Base-by-base conservation (phyloP, 2,113 vertebrate species). In the Phalacrocorax carbo region DNA sequence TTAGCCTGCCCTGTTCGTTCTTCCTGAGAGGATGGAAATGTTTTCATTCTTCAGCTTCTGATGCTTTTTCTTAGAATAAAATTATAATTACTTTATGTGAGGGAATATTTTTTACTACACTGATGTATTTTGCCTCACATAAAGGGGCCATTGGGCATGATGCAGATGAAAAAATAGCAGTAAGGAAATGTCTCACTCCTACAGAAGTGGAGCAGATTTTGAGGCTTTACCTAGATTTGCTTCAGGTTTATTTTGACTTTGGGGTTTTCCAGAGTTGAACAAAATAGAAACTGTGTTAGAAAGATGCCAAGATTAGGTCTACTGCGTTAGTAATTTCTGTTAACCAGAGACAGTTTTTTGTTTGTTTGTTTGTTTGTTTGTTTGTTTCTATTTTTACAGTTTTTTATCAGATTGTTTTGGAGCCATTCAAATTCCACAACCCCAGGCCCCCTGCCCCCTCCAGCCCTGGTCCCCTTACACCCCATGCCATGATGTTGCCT, bases 391-490 rank as follows among this genome's bases (percentile, higher is more conserved):
- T 62, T 82, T 65, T 77, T 36, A 17, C 15, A 42, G 10, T 72
- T 92, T 85, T 62, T 5, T 61, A 46, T 51, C 30, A 80, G 30
- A 27, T 40, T 8, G 4, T 15, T 86, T 90, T 76, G 32, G 26
- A 79, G 27, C 5, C 2, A 36, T 60, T 75, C 29, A 81, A 23
- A 96, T 72, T 84, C 42, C 49, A 44, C 9, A 22, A 2, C 3
- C 5, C 2, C 3, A 65, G 3, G 1, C 5, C 2, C 5, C 9
- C 1, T 25, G 4, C 5, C 2, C 3, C 15, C 9, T 72, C 23
- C 32, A 65, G 27, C 3, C 3, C 17, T 30, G 22, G 1, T 7
- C 5, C 3, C 15, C 3, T 78, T 66, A 38, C 1, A 0, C 12
- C 4, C 15, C 1, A 2, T 34, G 14, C 20, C 1, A 1, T 32